phyloP scores from a whole-genome alignment of 1,140 invertebrate species.

The Leptinotarsa undecemlineata region DNA sequence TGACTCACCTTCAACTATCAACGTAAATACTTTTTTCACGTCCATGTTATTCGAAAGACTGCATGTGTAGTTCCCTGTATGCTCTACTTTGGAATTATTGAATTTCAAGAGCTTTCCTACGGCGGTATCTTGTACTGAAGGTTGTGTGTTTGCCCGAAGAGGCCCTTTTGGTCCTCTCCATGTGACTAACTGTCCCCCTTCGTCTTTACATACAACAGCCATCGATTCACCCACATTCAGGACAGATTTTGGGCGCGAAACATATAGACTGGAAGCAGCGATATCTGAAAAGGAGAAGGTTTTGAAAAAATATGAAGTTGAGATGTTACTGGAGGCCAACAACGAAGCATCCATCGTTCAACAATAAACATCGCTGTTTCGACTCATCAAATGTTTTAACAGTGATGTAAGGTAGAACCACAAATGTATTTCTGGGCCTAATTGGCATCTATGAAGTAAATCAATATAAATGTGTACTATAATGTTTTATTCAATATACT shows the following conservation, averaged over 20 bases:
- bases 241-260: not conserved
- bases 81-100: not conserved
- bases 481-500: no score
- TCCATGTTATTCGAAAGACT: conserved; percentile 5
- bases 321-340: no score
- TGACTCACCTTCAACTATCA: conserved; percentile 16
- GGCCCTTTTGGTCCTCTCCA: conserved; percentile 16
- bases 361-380: no score
- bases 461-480: no score
- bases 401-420: no score
- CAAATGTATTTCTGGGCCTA: no score
- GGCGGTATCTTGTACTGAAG: conserved; percentile 6
- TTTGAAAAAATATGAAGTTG: no score
- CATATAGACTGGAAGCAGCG: not conserved
- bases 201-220: conserved; percentile 15
- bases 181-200: conserved; percentile 12
- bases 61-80: conserved; percentile 22
- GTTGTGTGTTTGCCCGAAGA: conserved; percentile 13
- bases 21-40: conserved; percentile 10
- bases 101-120: conserved; percentile 12
- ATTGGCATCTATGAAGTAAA: no score
- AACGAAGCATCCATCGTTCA: no score
- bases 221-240: not conserved
- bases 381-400: no score
- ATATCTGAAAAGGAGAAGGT: not conserved